Evolutionary conservation across 1,140 invertebrate species (phyloP), one percentile per base, ranked within the genome.

Genomic region (Diorhabda carinulata): DNA sequence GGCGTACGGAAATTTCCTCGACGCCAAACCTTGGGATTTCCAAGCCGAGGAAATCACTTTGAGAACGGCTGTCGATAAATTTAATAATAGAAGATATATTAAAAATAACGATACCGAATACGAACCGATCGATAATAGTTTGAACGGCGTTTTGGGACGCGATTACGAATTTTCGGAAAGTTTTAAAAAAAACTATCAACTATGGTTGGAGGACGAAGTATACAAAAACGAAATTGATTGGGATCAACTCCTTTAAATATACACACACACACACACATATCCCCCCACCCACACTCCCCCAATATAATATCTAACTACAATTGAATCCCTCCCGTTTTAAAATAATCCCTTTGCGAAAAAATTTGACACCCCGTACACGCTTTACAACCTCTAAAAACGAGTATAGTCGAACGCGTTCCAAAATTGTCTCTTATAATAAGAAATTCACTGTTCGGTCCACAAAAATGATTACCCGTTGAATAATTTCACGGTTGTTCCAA

Each of bases 11-110:
- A 99, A 99, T 86, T 92, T 89, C 57, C 88, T 98, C 74, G 97
- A 99, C 85, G 95, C 96, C 4, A 87, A 95, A 74, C 97, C 97
- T 3, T 98, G 96, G 95, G 97, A 99, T 82, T 99, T 98, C 79
- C 98, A 99, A 85, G 94, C 93, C 42, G 97, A 99, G 83, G 98
- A 99, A 82, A 98, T 95, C 84, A 91, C 94, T 41, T 82, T 99
- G 25, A 87, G 97, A 68, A 90, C 93, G 2, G 94, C 92, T 72
- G 96, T 99, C 3, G 97, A 98, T 84, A 87, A 95, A 57, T 99
- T 99, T 76, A 99, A 99, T 82, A 90, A 91, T 78, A 87, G 97
- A 40, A 87, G 98, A 65, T 99, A 82, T 76, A 43, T 43, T 10
- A 74, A 64, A 68, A 71, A 43, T 25, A 82, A 82, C 7, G 94